Base-by-base conservation (phyloP, 2,113 vertebrate species). In the Manacus vitellinus region DNA sequence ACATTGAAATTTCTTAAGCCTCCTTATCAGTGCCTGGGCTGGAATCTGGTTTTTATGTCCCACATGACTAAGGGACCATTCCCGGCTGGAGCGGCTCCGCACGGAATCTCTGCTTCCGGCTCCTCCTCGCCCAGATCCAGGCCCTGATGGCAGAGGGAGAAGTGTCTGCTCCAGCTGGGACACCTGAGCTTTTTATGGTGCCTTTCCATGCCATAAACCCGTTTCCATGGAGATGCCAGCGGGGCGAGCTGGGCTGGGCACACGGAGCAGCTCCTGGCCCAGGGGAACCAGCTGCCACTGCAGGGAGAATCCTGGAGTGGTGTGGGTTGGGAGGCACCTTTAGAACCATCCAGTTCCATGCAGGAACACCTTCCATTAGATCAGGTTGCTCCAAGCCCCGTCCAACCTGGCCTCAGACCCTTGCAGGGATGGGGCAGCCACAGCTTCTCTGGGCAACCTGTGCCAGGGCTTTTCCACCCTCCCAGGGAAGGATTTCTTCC, bases 181-280 rank as follows among this genome's bases (percentile, higher is more conserved):
- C 28, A 1, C 73, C 52, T 70, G 59, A 52, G n/a, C 39, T 61
- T 7, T 6, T 33, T 47, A 2, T 4, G 31, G 65, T 2, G 22
- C 18, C 61, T 58, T 54, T 41, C 0, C 9, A 3, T 18, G 33
- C 6, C 0, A 9, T 6, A 3, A 25, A 18, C 15, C 8, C 1
- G 0, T 41, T 51, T 14, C 6, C 9, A 2, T 8, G 35, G 33
- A 9, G 37, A 2, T 39, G 71, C 19, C 46, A 3, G 21, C 4
- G 8, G 1, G 31, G 18, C 30, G 81, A 67, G 39, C 46, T 30
- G 67, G 30, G 0, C 23, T 10, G 70, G 6, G 5, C 8, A 0
- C 5, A 27, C 23, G 37, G 55, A 47, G 75, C 62, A 82, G 52
- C 72, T 35, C 65, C 11, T 13, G 8, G 14, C 7, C 65, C 25